Evolutionary conservation across 2,113 vertebrate genomes (phyloP), one percentile per base, ranked within the genome.

Genomic region (Penelope pileata): DNA sequence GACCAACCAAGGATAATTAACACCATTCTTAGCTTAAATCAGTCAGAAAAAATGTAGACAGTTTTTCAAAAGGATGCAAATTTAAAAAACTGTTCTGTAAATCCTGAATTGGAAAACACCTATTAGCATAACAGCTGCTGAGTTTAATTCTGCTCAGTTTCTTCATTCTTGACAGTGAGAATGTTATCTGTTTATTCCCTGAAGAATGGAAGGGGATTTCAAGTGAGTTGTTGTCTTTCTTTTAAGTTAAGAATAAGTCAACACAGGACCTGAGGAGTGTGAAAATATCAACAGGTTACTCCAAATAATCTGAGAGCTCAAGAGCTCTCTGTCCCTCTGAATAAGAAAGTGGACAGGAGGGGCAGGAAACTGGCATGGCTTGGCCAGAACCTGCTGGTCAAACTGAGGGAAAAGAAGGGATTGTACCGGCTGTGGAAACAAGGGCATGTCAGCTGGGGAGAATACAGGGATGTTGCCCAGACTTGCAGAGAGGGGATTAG

Each of bases 111-210:
- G 7, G 50, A 86, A 86, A 42, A 1, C 16, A 34, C 7, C 9
- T 2, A 16, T 0, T 51, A 42, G 63, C 2, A 0, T 79, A 27
- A 29, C 9, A 59, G 6, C 7, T 56, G 23, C 12, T 62, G 32
- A 18, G 3, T 56, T 79, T 47, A 72, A 72, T 60, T 9, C 29
- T 16, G 4, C 2, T 83, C 15, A 30, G 1, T 36, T n/a, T 74
- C 67, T 69, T 34, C 7, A n/a, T 27, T 83, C 16, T 86, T 83
- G 5, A 3, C 26, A 14, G 21, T 26, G 34, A 53, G 36, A 66
- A 43, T 12, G 5, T 47, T 14, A 67, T 14, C 3, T 6, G 5
- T 53, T 66, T 58, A 48, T 48, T 3, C 1, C 5, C 9, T 3
- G 7, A 38, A 56, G 38, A 70, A 59, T 8, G 40, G 34, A 73